phyloP scores from a whole-genome alignment of 2,797 vertebrate species.

The Syngnathus acus region DNA sequence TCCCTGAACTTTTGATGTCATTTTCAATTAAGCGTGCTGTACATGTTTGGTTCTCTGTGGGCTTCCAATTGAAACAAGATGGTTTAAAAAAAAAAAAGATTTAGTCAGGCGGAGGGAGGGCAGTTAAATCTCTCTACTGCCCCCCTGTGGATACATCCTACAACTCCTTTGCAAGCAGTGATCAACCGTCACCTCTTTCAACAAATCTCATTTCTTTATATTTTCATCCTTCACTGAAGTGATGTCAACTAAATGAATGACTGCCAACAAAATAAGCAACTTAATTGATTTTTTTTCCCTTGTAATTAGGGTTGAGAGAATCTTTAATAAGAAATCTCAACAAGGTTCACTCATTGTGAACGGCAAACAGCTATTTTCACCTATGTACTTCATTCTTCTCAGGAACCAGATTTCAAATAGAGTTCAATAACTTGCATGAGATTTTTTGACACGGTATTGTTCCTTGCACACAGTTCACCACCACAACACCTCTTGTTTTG shows the following conservation, averaged over 20 bases:
- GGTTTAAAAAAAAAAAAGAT: conserved; percentile 10
- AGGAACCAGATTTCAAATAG: too few species aligned
- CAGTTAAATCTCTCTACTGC: conserved; percentile 48
- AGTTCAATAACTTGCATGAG: too few species aligned
- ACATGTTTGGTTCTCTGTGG: conserved; percentile 26
- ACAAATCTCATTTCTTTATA: background rate
- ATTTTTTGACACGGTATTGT: background rate
- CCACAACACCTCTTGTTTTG: conserved; percentile 41
- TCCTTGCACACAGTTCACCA: conserved; percentile 21
- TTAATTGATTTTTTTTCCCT: background rate
- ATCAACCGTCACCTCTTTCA: background rate
- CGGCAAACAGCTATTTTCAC: too few species aligned
- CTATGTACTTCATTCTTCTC: too few species aligned
- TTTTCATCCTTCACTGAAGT: background rate
- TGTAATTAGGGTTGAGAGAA: background rate
- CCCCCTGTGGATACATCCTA: conserved; percentile 49
- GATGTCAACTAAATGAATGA: background rate
- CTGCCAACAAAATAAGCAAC: background rate
- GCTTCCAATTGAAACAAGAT: conserved; percentile 47
- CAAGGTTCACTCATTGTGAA: too few species aligned
- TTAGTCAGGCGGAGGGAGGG: background rate
- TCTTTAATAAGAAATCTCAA: too few species aligned
- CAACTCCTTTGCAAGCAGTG: conserved; percentile 1
- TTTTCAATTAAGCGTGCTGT: conserved; percentile 31
- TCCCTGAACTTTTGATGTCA: conserved; percentile 31